These are phyloP conservation scores for Rhincodon typus DNA, from an alignment of 2,797 vertebrate genomes.

Conservation along the genomic window DNA sequence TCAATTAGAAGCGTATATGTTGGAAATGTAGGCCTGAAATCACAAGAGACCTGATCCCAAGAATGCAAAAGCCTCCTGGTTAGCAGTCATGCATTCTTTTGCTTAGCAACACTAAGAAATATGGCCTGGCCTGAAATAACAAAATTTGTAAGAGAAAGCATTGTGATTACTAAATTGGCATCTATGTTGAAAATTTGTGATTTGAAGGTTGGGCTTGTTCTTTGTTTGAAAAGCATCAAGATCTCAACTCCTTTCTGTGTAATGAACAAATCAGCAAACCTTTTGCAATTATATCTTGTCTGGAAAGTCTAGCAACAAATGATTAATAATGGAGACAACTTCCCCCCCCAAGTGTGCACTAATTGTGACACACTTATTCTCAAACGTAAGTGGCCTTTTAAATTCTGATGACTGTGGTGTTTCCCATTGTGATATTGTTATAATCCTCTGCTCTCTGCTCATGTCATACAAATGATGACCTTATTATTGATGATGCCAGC, in stretches of 20 bases:
- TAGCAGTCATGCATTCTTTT: not conserved
- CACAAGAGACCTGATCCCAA: constrained; percentile 6
- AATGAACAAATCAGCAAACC: not conserved
- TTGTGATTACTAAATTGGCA: not conserved
- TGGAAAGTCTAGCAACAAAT: not conserved
- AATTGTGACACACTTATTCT: not conserved
- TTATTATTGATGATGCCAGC: not conserved
- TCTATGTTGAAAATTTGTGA: not conserved
- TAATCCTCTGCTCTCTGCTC: not conserved
- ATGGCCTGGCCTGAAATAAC: not conserved
- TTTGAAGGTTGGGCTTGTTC: not conserved
- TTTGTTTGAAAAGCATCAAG: not conserved
- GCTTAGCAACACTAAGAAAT: not conserved
- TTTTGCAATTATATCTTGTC: not conserved
- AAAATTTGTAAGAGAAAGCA: constrained; percentile 5
- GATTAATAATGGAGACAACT: not conserved
- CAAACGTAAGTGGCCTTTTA: not conserved
- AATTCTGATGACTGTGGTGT: not conserved
- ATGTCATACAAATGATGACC: not conserved
- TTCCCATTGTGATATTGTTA: not conserved
- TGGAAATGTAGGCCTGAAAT: not conserved
- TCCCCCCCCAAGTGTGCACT: not conserved
- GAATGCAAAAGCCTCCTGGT: not conserved
- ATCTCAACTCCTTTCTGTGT: not conserved
- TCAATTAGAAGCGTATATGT: not conserved